Conservation (phyloP, 2,888 invertebrate species). For the Phortica magna region DNA sequence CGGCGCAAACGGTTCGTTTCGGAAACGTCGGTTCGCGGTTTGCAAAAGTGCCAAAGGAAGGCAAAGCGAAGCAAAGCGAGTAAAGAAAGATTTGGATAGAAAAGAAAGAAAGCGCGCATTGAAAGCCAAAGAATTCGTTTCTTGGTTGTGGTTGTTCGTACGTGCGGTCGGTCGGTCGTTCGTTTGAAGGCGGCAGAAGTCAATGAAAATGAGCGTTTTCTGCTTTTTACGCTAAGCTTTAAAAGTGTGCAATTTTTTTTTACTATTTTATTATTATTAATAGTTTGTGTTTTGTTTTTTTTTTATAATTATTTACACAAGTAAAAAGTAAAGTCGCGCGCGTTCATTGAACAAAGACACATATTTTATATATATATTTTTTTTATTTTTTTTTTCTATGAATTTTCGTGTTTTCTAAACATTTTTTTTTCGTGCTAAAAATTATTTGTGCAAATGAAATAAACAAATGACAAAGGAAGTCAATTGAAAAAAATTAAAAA, state of each 20-base stretch:
- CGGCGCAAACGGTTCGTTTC: slow-evolving; percentile 65
- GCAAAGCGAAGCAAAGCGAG: neutral
- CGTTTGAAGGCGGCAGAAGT: neutral
- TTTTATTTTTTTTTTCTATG: neutral
- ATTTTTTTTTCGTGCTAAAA: neutral
- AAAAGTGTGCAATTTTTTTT: slow-evolving; percentile 26
- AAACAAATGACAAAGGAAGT: slow-evolving; percentile 35
- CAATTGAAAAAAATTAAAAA: slow-evolving; percentile 55
- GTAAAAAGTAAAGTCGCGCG: slow-evolving; percentile 52
- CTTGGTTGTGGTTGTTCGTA: too few relatives aligned
- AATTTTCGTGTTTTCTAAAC: neutral
- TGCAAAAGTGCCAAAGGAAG: slow-evolving; percentile 30
- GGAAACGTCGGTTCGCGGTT: slow-evolving; percentile 39
- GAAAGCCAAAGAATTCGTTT: too few relatives aligned
- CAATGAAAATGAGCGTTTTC: slow-evolving; percentile 3
- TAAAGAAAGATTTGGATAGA: too few relatives aligned
- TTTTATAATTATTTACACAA: slow-evolving; percentile 36
- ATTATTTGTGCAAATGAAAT: slow-evolving; percentile 51
- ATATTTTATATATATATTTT: neutral
- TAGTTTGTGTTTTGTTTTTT: slow-evolving; percentile 26
- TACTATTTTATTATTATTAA: slow-evolving; percentile 16
- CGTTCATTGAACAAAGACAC: slow-evolving; percentile 45
- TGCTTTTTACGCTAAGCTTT: slow-evolving; percentile 13
- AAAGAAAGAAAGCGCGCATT: too few relatives aligned
- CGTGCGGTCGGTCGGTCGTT: too few relatives aligned